These are phyloP conservation scores for Lepisosteus oculatus DNA, from an alignment of 2,113 vertebrate genomes.

Conservation along the genomic window DNA sequence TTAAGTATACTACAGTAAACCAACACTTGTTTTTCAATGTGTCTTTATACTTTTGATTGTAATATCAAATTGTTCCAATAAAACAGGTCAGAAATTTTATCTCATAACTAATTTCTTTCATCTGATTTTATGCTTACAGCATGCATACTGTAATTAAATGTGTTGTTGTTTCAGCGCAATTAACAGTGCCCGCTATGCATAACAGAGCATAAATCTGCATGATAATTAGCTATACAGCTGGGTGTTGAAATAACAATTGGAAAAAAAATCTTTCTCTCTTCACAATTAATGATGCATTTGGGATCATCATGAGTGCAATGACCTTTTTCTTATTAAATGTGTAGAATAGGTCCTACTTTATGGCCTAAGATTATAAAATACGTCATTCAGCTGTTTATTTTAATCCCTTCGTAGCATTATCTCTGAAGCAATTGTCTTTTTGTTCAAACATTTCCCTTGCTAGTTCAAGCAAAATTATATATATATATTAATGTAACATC, in stretches of 20 bases:
- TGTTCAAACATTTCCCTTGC: no score
- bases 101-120: slow-evolving; percentile 37
- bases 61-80: not conserved
- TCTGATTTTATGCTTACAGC: slow-evolving; percentile 41
- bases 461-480: no score
- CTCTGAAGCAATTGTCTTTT: no score
- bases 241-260: not conserved
- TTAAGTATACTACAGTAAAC: no score
- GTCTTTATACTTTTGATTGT: not conserved
- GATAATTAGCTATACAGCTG: slow-evolving; percentile 37
- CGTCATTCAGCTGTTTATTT: no score
- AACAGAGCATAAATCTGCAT: slow-evolving; percentile 39
- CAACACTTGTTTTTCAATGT: not conserved
- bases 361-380: no score
- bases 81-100: slow-evolving; percentile 39
- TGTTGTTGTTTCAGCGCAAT: slow-evolving; percentile 48
- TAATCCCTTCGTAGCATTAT: no score
- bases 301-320: no score
- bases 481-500: no score
- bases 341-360: no score
- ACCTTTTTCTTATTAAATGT: no score
- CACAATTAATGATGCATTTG: no score
- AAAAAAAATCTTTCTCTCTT: not conserved
- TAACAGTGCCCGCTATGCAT: slow-evolving; percentile 42
- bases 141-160: slow-evolving; percentile 56